Conservation (phyloP, 2,888 invertebrate genomes). For the Microplitis manilae region DNA sequence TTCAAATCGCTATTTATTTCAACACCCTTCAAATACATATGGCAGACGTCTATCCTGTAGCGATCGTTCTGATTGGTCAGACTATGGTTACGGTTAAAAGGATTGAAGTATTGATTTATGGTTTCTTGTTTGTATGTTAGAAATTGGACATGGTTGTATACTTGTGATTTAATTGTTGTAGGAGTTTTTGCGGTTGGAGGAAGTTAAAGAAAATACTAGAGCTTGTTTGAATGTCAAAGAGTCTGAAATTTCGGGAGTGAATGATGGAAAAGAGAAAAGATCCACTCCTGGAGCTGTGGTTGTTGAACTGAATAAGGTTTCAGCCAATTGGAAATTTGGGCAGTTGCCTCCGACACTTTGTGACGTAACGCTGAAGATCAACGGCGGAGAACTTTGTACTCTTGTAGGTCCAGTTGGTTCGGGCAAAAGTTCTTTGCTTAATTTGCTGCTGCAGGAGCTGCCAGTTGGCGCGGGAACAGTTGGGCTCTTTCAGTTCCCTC, state of each 20-base stretch:
- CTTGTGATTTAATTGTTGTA: neutral
- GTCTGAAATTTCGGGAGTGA: neutral
- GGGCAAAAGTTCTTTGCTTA: slow-evolving; percentile 75
- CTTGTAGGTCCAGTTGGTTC: slow-evolving; percentile 80
- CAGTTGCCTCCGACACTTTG: slow-evolving; percentile 70
- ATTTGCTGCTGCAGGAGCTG: slow-evolving; percentile 72
- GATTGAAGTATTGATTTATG: neutral
- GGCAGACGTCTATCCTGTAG: neutral
- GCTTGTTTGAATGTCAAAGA: neutral
- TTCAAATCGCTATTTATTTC: neutral
- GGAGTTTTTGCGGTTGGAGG: neutral
- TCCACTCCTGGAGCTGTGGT: slow-evolving; percentile 48
- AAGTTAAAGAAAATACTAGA: neutral
- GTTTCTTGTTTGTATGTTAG: too few relatives aligned
- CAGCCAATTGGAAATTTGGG: slow-evolving; percentile 63
- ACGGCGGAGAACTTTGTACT: slow-evolving; percentile 72
- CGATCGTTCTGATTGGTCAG: neutral
- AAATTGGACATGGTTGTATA: neutral
- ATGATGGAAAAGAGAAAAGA: neutral
- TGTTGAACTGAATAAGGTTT: slow-evolving; percentile 56
- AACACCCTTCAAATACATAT: neutral
- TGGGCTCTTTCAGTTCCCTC: slow-evolving; percentile 43
- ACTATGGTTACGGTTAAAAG: neutral
- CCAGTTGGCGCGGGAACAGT: slow-evolving; percentile 69
- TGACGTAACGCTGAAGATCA: slow-evolving; percentile 71